A percentile compares a stretch with the other conserved stretches of the same genome.
These are phyloP conservation scores for Xenotilapia leptura DNA, from an alignment of 2,113 vertebrate genomes.

Conservation along the genomic window DNA sequence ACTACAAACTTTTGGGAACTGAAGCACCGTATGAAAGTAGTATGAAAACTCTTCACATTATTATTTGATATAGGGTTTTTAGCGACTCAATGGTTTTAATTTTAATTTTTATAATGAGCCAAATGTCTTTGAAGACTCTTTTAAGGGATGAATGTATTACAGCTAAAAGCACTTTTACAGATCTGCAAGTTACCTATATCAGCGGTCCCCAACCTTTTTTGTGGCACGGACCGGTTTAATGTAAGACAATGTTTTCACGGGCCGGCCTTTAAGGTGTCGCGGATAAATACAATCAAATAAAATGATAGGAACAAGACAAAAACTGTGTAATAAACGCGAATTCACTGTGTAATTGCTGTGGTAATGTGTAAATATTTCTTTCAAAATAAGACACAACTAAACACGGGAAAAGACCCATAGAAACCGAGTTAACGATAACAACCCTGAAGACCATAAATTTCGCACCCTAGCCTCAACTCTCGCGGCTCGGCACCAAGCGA, in stretches of 20 bases:
- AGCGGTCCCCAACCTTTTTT: not conserved
- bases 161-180: not conserved
- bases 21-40: not conserved
- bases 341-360: too few relatives aligned
- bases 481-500: accelerated
- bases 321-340: too few relatives aligned
- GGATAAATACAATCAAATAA: too few relatives aligned
- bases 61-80: not conserved
- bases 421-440: not conserved
- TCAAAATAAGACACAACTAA: not conserved
- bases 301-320: too few relatives aligned
- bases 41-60: not conserved
- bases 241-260: not conserved
- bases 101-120: not conserved
- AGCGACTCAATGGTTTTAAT: not conserved
- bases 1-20: not conserved
- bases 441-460: not conserved
- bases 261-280: not conserved
- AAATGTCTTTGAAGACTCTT: not conserved
- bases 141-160: not conserved
- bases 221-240: not conserved
- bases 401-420: not conserved
- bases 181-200: not conserved
- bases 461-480: not conserved
- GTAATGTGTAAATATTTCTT: not conserved